Conservation (phyloP, 1,140 invertebrate genomes). For the Halesus radiatus region DNA sequence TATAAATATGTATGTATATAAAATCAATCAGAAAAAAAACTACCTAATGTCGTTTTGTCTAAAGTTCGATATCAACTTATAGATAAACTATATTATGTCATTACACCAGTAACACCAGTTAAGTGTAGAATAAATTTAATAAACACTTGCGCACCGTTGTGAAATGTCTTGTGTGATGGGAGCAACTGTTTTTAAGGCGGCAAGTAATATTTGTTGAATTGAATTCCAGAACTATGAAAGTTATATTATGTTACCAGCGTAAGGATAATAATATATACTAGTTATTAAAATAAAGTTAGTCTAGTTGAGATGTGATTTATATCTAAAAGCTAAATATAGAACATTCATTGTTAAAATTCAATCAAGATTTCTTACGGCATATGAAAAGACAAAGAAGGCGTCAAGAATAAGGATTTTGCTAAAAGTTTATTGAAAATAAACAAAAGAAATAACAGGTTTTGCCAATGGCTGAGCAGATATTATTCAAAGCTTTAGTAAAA, state of each 20-base stretch:
- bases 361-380: background rate
- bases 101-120: no score
- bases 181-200: no score
- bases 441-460: background rate
- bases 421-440: constrained; percentile 1
- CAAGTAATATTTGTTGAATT: no score
- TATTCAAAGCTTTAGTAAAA: background rate
- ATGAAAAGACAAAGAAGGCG: background rate
- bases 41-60: constrained; percentile 1
- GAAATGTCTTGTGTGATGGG: no score
- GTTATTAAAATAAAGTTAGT: constrained; percentile 8
- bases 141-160: no score
- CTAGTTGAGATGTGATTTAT: constrained; percentile 29
- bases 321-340: constrained; percentile 28
- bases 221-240: no score
- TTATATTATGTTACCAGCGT: no score
- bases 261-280: background rate
- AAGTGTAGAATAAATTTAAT: no score
- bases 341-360: background rate
- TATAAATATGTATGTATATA: background rate
- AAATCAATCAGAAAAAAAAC: background rate
- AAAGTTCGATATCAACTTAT: background rate
- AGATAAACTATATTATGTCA: background rate
- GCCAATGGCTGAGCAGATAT: background rate
- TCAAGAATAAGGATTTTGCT: background rate